Evolutionary conservation across 2,888 invertebrate species (phyloP).

Genomic region (Troides oblongomaculatus): DNA sequence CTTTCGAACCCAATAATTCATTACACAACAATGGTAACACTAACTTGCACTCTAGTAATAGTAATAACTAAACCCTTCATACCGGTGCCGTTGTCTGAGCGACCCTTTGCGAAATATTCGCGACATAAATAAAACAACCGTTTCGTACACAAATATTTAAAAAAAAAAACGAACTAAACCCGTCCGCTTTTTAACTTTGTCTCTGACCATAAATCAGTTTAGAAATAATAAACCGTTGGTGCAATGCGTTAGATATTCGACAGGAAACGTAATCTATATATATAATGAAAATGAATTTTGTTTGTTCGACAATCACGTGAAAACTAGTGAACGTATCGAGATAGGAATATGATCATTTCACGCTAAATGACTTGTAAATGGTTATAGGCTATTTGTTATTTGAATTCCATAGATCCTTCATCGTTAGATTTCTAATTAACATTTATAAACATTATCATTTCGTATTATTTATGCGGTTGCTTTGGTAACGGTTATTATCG

Average conservation of each 20-base stretch:
- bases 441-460: too few relatives aligned
- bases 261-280: constrained; percentile 65
- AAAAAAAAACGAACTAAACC: constrained; percentile 54
- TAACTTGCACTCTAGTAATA: constrained; percentile 73
- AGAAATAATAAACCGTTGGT: constrained; percentile 65
- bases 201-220: constrained; percentile 74
- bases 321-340: too few relatives aligned
- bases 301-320: too few relatives aligned
- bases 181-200: constrained; percentile 66
- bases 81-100: constrained; percentile 59
- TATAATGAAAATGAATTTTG: constrained; percentile 19
- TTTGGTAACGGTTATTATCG: too few relatives aligned
- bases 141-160: constrained; percentile 74
- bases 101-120: constrained; percentile 73
- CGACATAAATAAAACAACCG: constrained; percentile 79
- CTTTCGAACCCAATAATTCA: constrained; percentile 78
- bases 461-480: too few relatives aligned
- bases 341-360: too few relatives aligned
- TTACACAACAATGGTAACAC: constrained; percentile 73
- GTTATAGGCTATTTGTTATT: too few relatives aligned
- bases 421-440: too few relatives aligned
- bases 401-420: too few relatives aligned
- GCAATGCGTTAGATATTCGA: constrained; percentile 64
- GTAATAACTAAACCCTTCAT: constrained; percentile 73
- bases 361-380: too few relatives aligned